Evolutionary conservation across 2,888 invertebrate species (phyloP), one percentile per base, ranked within the genome.

Genomic region (Achlya flavicornis): DNA sequence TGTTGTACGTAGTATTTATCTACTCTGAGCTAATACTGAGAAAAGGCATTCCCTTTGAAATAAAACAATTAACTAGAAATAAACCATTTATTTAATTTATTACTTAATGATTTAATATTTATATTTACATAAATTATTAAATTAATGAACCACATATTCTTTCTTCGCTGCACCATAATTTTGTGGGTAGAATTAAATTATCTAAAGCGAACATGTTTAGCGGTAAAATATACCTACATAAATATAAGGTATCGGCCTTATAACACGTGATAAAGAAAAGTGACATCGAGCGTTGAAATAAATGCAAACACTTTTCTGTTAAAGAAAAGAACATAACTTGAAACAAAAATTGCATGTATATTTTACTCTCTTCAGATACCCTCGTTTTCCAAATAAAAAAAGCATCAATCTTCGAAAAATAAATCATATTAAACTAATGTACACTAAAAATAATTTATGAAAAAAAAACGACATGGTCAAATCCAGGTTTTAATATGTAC

Each of bases 11-110:
- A n/a, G n/a, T n/a, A n/a, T n/a, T n/a, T n/a, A n/a, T n/a, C n/a
- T n/a, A n/a, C n/a, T n/a, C n/a, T n/a, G n/a, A n/a, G n/a, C n/a
- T n/a, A n/a, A n/a, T n/a, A n/a, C 26, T 26, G 26, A 26, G 26
- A 26, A 26, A 26, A 26, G 26, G 26, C 26, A 26, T 26, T 26
- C 26, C 2, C 3, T 43, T 43, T 26, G 33, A 71, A 78, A 78
- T 76, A 69, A 82, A 82, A 85, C 79, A 70, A 77, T 68, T 35
- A 43, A n/a, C 61, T 67, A 61, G 73, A 87, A 84, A 84, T 87
- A 85, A 86, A 86, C 88, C 87, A 86, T 87, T 72, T 82, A 83
- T 90, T 88, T 89, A 89, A 87, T 90, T 90, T 88, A 88, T 88
- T 85, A 87, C 81, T 85, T 86, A 87, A 81, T 14, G 53, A 53